A percentile compares a stretch with the other conserved stretches of the same genome.
phyloP scores from a whole-genome alignment of 2,888 invertebrate genomes.

The Drosophila anceps region DNA sequence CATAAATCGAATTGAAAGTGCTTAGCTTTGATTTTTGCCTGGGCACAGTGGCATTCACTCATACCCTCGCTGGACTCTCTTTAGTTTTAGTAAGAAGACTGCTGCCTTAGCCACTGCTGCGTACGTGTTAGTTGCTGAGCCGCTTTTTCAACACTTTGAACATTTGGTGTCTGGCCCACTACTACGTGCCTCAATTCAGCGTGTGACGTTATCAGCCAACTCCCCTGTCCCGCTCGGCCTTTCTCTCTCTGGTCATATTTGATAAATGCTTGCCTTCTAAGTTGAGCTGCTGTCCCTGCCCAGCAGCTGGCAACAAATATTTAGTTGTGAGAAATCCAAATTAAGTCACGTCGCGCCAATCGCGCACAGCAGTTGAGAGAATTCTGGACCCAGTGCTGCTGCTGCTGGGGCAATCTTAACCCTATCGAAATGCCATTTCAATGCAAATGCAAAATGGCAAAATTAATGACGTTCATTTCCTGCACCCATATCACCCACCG shows the following conservation, averaged over 20 bases:
- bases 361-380: constrained; percentile 77
- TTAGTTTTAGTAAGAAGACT: background rate
- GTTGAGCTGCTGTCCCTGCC: background rate
- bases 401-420: constrained; percentile 62
- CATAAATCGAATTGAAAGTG: constrained; percentile 82
- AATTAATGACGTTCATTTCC: constrained; percentile 82
- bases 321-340: constrained; percentile 80
- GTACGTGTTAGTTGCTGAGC: constrained; percentile 77
- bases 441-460: constrained; percentile 80
- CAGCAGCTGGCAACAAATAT: constrained; percentile 57
- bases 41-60: background rate
- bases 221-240: background rate
- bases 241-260: constrained; percentile 60
- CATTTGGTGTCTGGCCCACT: constrained; percentile 59
- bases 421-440: constrained; percentile 81
- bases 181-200: constrained; percentile 79
- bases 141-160: constrained; percentile 71
- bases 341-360: constrained; percentile 84
- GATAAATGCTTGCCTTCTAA: constrained; percentile 66
- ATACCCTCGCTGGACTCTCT: background rate
- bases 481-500: constrained; percentile 37
- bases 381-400: constrained; percentile 33
- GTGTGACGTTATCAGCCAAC: constrained; percentile 64
- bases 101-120: constrained; percentile 24
- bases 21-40: constrained; percentile 80